phyloP scores from a whole-genome alignment of 2,113 vertebrate species.

The Neodon shergylaensis region DNA sequence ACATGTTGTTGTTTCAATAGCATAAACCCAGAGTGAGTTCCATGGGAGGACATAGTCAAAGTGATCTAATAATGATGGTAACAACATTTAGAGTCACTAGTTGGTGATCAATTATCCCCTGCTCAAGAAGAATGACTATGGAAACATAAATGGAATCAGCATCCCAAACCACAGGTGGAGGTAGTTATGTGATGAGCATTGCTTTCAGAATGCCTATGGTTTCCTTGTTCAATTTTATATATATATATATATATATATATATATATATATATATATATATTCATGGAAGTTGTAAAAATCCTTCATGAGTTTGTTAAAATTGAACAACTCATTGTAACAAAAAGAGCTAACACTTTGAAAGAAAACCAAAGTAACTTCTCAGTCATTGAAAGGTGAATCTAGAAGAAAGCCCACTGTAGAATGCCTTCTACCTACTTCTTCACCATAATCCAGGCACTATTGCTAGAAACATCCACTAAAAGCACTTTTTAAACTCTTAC shows the following conservation, averaged over 20 bases:
- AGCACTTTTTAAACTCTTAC: constrained; percentile 26
- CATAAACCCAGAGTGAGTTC: background rate
- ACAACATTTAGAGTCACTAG: constrained; percentile 2
- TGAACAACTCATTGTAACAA: constrained; percentile 27
- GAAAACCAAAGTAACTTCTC: constrained; percentile 50
- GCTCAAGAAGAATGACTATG: background rate
- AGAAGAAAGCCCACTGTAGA: background rate
- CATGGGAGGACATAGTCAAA: background rate
- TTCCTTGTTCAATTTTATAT: background rate
- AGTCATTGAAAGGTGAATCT: constrained; percentile 35
- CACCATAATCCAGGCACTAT: constrained; percentile 1
- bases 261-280: background rate
- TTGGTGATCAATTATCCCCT: background rate
- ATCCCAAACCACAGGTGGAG: background rate
- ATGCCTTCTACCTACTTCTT: constrained; percentile 36
- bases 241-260: background rate
- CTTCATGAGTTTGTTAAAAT: constrained; percentile 53
- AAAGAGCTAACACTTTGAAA: background rate
- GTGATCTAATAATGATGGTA: background rate
- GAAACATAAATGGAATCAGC: constrained; percentile 28
- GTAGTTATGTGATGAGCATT: background rate
- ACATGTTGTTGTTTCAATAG: background rate
- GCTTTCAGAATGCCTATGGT: constrained; percentile 10
- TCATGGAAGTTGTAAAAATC: background rate
- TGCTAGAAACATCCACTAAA: constrained; percentile 33